Base-by-base conservation (phyloP, 2,888 invertebrate genomes). In the Petrolisthes cinctipes region DNA sequence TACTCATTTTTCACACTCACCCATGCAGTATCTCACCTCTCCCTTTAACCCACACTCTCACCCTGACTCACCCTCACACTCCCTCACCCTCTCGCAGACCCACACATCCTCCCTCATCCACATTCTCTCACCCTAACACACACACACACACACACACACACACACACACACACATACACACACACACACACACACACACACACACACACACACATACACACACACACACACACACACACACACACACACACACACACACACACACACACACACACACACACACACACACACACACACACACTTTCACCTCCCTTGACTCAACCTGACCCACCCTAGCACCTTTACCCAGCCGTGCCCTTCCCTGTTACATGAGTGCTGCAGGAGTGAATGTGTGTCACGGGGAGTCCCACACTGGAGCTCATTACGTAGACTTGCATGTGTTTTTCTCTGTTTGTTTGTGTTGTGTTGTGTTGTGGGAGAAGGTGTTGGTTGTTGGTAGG, bases 261-360 rank as follows among this genome's bases (percentile, higher is more conserved):
- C 54, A n/a, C n/a, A 79, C 51, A 37, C 51, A 79, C 14, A 53
- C 54, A 54, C 51, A 79, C 51, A 79, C 14, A 54, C 51, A 54
- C 51, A 79, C 51, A 54, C 51, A 79, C 51, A 79, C 51, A 80
- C 17, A 54, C 17, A 80, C 53, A 80, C 53, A 80, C 17, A 80
- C 53, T 17, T 80, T 76, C 14, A 11, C 37, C 37, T 20, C 6
- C 71, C 71, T 71, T 5, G 9, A 71, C 14, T 20, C 71, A 71
- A 11, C 6, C 14, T 71, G 6, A 37, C 37, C 37, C 37, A 37
- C 37, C 37, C n/a, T n/a, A n/a, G n/a, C n/a, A n/a, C n/a, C n/a
- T n/a, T n/a, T n/a, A n/a, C n/a, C n/a, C n/a, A n/a, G n/a, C n/a
- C n/a, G n/a, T n/a, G n/a, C n/a, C n/a, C n/a, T n/a, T n/a, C n/a